A percentile compares a stretch with the other conserved stretches of the same genome.
Evolutionary conservation across 2,797 vertebrate genomes (phyloP).

Genomic region (Cuculus canorus): DNA sequence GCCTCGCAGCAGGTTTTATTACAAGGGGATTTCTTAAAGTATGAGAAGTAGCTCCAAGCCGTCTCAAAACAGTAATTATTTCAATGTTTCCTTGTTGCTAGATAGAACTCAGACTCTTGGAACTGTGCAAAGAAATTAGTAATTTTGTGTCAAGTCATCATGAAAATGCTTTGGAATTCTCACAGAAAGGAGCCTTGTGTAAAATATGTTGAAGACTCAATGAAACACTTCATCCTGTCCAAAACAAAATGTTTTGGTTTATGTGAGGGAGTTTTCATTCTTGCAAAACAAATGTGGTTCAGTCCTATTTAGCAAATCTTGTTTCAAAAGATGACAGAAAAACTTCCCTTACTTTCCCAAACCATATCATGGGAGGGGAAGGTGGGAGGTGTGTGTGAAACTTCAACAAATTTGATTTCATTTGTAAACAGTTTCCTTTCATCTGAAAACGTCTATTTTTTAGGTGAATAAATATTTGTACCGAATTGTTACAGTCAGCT

Average conservation of each 20-base stretch:
- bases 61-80: conserved; percentile 48
- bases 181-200: conserved; percentile 20
- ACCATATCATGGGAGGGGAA: neutral
- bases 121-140: neutral
- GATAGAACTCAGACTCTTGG: conserved; percentile 9
- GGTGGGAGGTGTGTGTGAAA: neutral
- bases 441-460: neutral
- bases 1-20: conserved; percentile 55
- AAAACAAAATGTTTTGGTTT: conserved; percentile 49
- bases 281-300: neutral
- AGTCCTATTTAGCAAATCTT: conserved; percentile 13
- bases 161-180: conserved; percentile 24
- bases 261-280: neutral
- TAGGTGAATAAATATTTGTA: neutral
- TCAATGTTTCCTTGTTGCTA: conserved; percentile 16
- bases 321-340: neutral
- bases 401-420: neutral
- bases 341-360: neutral
- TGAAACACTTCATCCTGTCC: neutral
- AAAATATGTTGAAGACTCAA: conserved; percentile 15
- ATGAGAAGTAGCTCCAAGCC: conserved; percentile 25
- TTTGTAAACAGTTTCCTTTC: neutral
- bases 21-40: conserved; percentile 44
- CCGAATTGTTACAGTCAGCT: neutral
- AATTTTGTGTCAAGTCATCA: conserved; percentile 47